Evolutionary conservation across 1,140 invertebrate species (phyloP).

Genomic region (Drosophila willistoni): DNA sequence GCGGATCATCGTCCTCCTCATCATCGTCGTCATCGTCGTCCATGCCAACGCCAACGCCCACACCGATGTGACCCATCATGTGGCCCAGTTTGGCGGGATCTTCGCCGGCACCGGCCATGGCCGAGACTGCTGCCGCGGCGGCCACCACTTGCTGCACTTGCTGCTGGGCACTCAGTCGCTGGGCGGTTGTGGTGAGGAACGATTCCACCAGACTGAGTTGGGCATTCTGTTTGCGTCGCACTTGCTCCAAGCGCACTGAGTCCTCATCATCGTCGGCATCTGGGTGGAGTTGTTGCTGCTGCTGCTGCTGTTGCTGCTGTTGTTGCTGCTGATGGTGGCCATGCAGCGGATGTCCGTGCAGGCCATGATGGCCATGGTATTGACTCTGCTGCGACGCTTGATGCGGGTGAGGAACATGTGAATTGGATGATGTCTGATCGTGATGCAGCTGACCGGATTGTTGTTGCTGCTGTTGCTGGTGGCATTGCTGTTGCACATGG

Average conservation of each 20-base stretch:
- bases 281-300: conserved; percentile 47
- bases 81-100: conserved; percentile 72
- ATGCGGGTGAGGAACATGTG: conserved; percentile 7
- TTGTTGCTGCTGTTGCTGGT: conserved; percentile 29
- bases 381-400: conserved; percentile 26
- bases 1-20: conserved; percentile 69
- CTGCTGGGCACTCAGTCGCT: conserved; percentile 77
- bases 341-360: conserved; percentile 42
- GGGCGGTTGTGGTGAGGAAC: conserved; percentile 77
- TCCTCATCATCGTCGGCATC: conserved; percentile 69
- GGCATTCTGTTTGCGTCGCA: conserved; percentile 78
- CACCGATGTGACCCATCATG: conserved; percentile 74
- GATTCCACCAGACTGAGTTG: conserved; percentile 80
- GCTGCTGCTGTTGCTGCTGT: conserved; percentile 43
- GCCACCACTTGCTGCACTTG: conserved; percentile 81
- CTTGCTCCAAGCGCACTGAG: conserved; percentile 66
- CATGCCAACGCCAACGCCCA: conserved; percentile 38
- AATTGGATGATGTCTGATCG: not conserved
- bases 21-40: conserved; percentile 74
- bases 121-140: conserved; percentile 74
- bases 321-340: conserved; percentile 53
- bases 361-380: conserved; percentile 39
- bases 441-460: conserved; percentile 12
- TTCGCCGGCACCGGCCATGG: conserved; percentile 71
- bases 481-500: conserved; percentile 40